phyloP scores from a whole-genome alignment of 2,888 invertebrate genomes.

The Caenorhabditis sp. region DNA sequence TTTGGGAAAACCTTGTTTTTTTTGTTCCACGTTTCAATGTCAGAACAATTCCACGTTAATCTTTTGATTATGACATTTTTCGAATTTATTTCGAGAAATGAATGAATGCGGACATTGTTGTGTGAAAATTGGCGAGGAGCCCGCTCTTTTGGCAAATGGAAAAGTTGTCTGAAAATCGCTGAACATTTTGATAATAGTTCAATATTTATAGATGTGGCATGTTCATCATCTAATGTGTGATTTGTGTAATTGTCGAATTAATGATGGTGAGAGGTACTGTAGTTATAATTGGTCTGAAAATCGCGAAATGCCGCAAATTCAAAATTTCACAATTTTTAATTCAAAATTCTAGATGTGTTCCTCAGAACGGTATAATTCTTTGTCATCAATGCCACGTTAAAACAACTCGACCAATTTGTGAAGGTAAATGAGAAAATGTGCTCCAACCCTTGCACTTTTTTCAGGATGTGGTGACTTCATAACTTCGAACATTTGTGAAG shows the following conservation, averaged over 20 bases:
- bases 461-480: slow-evolving; percentile 30
- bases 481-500: slow-evolving; percentile 27
- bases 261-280: slow-evolving; percentile 31
- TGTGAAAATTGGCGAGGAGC: slow-evolving; percentile 39
- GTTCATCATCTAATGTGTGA: slow-evolving; percentile 36
- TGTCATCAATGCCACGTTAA: slow-evolving; percentile 33
- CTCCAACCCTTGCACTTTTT: not conserved
- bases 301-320: not conserved
- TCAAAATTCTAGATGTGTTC: slow-evolving; percentile 34
- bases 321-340: not conserved
- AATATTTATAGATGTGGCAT: slow-evolving; percentile 26
- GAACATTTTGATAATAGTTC: no score
- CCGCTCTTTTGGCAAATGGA: slow-evolving; percentile 35
- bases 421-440: slow-evolving; percentile 10
- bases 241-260: slow-evolving; percentile 36
- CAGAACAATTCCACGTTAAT: no score
- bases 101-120: slow-evolving; percentile 38
- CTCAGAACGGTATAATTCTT: slow-evolving; percentile 31
- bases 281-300: not conserved
- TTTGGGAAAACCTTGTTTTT: not conserved
- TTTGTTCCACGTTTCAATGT: no score
- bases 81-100: slow-evolving; percentile 9
- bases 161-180: slow-evolving; percentile 19
- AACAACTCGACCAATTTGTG: slow-evolving; percentile 33
- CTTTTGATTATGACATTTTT: not conserved